A percentile compares a stretch with the other conserved stretches of the same genome.
phyloP scores from a whole-genome alignment of 2,888 invertebrate genomes.

The Fragum whitleyi region DNA sequence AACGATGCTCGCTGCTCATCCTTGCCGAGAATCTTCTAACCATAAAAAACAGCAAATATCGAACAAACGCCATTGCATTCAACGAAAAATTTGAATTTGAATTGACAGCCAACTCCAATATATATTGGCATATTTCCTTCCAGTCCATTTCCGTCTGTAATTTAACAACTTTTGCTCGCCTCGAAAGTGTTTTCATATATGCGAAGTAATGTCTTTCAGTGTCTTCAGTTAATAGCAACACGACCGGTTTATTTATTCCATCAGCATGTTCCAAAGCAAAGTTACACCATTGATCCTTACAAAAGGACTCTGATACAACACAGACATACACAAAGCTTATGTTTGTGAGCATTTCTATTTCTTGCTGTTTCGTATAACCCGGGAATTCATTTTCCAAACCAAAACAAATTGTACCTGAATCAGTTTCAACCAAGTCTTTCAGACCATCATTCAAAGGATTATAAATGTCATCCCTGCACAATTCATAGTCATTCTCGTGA shows the following conservation, averaged over 20 bases:
- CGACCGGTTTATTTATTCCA: constrained; percentile 9
- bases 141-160: no score
- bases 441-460: neutral
- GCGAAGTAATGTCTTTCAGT: neutral
- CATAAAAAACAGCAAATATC: no score
- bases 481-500: constrained; percentile 3
- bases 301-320: constrained; percentile 15
- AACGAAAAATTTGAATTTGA: no score
- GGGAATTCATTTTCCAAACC: neutral
- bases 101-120: no score
- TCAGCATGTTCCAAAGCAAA: constrained; percentile 11
- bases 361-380: constrained; percentile 2
- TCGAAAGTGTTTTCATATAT: neutral
- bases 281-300: constrained; percentile 26
- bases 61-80: no score
- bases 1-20: no score
- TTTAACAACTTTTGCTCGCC: neutral
- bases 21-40: no score
- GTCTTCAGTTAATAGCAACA: constrained; percentile 13
- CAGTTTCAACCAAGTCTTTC: neutral
- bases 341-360: constrained; percentile 8
- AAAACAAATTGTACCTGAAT: neutral
- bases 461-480: neutral
- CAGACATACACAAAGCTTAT: constrained; percentile 10
- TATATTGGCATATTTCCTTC: no score